phyloP scores from a whole-genome alignment of 2,797 vertebrate species.

The Brotula barbata region DNA sequence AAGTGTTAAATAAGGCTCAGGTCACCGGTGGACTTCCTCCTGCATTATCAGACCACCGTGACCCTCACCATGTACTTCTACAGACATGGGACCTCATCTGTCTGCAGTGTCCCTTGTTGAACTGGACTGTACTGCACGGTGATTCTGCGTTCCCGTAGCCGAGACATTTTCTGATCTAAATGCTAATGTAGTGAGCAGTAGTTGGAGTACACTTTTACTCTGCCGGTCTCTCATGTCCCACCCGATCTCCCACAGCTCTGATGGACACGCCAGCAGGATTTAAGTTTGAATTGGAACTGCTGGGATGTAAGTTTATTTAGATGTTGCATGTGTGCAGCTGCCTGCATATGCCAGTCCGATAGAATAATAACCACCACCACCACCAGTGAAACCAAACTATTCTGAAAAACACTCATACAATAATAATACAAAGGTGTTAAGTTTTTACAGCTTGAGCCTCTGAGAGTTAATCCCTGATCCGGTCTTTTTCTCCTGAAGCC shows the following conservation, averaged over 20 bases:
- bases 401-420: too few species aligned
- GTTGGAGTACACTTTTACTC: slow-evolving; percentile 50
- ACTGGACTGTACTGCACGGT: slow-evolving; percentile 56
- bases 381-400: too few species aligned
- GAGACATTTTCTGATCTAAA: slow-evolving; percentile 68
- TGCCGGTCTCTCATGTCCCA: slow-evolving; percentile 40
- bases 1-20: slow-evolving; percentile 54
- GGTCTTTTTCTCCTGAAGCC: slow-evolving; percentile 14
- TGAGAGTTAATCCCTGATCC: slow-evolving; percentile 35
- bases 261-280: slow-evolving; percentile 61
- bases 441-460: slow-evolving; percentile 34
- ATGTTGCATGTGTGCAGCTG: slow-evolving; percentile 20
- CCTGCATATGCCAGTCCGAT: too few species aligned
- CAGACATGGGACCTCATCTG: slow-evolving; percentile 49
- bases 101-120: slow-evolving; percentile 41
- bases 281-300: slow-evolving; percentile 55
- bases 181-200: slow-evolving; percentile 65
- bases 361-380: too few species aligned
- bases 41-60: slow-evolving; percentile 53
- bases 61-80: slow-evolving; percentile 36
- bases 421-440: too few species aligned
- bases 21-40: slow-evolving; percentile 38
- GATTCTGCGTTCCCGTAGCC: slow-evolving; percentile 46
- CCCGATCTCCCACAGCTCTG: slow-evolving; percentile 59
- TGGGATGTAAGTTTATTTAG: slow-evolving; percentile 35